Conservation (phyloP, 2,113 vertebrate genomes). For the Tretioscincus oriximinensis region DNA sequence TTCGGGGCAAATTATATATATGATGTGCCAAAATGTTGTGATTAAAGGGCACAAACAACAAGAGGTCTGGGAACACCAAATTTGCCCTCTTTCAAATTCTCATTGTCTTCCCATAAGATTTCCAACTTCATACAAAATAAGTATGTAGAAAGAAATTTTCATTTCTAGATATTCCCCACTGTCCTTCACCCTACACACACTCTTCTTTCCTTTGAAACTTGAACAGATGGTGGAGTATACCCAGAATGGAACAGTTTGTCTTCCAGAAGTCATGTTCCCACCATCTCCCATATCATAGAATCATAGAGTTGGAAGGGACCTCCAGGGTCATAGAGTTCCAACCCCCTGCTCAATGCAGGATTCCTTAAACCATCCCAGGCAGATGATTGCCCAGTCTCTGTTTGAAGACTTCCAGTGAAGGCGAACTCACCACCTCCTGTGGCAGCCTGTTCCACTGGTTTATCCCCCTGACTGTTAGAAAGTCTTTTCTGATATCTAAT, state of each 20-base stretch:
- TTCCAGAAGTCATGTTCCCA: slow-evolving; percentile 32
- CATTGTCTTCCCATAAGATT: neutral
- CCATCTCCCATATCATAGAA: no score
- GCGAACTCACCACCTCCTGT: no score
- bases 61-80: neutral
- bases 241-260: slow-evolving; percentile 45
- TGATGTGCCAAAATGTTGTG: slow-evolving; percentile 19
- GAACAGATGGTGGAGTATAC: slow-evolving; percentile 62
- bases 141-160: slow-evolving; percentile 21
- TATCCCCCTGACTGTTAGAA: no score
- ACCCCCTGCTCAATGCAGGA: no score
- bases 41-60: slow-evolving; percentile 16
- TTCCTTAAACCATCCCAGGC: no score
- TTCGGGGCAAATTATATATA: slow-evolving; percentile 23
- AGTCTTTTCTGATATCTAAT: no score
- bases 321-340: no score
- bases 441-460: no score
- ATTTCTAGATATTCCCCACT: slow-evolving; percentile 4
- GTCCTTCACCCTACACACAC: slow-evolving; percentile 21
- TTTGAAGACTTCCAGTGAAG: no score
- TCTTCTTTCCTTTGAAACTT: slow-evolving; percentile 37
- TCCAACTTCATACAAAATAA: neutral
- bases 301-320: no score
- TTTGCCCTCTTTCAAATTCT: neutral
- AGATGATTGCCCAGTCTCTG: no score